Evolutionary conservation across 1,140 invertebrate genomes (phyloP).

Genomic region (Drosophila tsacasi): DNA sequence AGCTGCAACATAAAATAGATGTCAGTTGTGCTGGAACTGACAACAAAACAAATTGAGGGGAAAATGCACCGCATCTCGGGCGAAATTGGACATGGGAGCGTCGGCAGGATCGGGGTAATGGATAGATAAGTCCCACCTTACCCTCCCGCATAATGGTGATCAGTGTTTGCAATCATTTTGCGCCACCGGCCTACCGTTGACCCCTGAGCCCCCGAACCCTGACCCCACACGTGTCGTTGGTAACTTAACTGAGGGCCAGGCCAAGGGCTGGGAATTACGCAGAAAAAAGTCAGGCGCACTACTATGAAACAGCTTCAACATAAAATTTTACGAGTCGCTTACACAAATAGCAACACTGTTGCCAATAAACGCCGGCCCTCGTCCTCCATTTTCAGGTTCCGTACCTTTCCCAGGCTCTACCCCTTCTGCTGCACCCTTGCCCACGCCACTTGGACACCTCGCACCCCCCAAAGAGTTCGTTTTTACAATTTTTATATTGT

Average conservation of each 20-base stretch:
- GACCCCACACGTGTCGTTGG: constrained; percentile 34
- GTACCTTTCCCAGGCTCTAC: constrained; percentile 4
- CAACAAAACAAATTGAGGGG: constrained; percentile 62
- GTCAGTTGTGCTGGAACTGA: constrained; percentile 64
- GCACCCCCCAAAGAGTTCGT: constrained; percentile 19
- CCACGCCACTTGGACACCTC: neutral
- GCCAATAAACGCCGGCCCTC: constrained; percentile 70
- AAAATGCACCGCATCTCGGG: constrained; percentile 17
- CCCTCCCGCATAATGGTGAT: constrained; percentile 45
- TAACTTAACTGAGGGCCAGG: neutral
- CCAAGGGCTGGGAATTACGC: constrained; percentile 12
- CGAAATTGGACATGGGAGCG: neutral
- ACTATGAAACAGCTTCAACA: constrained; percentile 63
- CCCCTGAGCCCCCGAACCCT: constrained; percentile 14
- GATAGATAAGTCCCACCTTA: neutral
- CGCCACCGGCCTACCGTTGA: constrained; percentile 26
- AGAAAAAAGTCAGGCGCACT: constrained; percentile 27
- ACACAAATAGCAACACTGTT: constrained; percentile 83
- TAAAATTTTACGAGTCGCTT: constrained; percentile 83
- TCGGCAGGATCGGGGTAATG: neutral
- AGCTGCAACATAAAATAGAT: constrained; percentile 61
- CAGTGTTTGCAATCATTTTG: constrained; percentile 51
- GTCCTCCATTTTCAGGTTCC: neutral
- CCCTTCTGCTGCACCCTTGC: neutral
- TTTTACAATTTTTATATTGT: constrained; percentile 80